Base-by-base conservation (phyloP, 2,888 invertebrate species). In the Cantharis lateralis region DNA sequence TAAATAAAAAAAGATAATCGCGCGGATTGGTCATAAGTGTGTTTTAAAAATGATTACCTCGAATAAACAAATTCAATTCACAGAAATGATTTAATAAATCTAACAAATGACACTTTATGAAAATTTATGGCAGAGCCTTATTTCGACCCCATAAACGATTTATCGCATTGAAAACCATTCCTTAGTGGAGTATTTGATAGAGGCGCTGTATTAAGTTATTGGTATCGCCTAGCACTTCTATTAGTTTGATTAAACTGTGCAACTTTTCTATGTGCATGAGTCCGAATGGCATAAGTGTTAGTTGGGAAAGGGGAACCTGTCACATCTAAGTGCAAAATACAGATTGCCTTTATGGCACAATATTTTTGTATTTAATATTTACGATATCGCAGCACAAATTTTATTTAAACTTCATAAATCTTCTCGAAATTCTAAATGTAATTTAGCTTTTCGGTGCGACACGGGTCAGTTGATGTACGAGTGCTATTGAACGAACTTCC, bases 101-200 rank as follows among this genome's bases (percentile, higher is more conserved):
- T 87, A 86, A 84, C 85, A 86, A 87, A 87, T 87, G 88, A 88
- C 88, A 84, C 87, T 88, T 88, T 88, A 88, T 88, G 86, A 87
- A 87, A 87, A 88, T 88, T 86, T 87, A 88, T 86, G 84, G 85
- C 84, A 80, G 76, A 78, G 85, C 85, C 85, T 86, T 86, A 87
- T 86, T 86, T 84, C 82, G 81, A 80, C 82, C 79, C 80, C 81
- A 82, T 80, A 82, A 79, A 71, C 82, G 83, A 83, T 84, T 82
- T 80, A 81, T 81, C 78, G 77, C 80, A 81, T 72, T 78, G 79
- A 81, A 82, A 83, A 81, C 76, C 81, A 82, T 78, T 78, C 82
- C 78, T 78, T 80, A 83, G 80, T 79, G 80, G 78, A 78, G 77
- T 78, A 79, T 79, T 80, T 81, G 78, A 80, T 82, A 82, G 81